These are phyloP conservation scores for Chiropotes sagulatus DNA, from an alignment of 2,797 vertebrate genomes.

Conservation along the genomic window DNA sequence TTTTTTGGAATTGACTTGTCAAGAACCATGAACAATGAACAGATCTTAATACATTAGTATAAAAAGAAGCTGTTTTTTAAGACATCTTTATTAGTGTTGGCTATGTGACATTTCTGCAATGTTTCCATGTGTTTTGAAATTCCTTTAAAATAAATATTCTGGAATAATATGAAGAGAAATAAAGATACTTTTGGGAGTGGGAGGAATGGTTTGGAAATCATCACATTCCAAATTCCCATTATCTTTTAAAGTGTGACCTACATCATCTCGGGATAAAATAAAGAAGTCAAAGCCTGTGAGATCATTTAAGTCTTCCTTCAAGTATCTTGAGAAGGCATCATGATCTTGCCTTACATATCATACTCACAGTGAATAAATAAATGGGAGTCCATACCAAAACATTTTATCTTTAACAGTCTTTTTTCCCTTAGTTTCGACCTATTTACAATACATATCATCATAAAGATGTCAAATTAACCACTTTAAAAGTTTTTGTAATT, in stretches of 20 bases:
- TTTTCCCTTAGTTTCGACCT: slow-evolving; percentile 62
- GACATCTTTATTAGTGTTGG: not conserved
- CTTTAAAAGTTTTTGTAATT: slow-evolving; percentile 75
- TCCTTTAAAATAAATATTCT: slow-evolving; percentile 19
- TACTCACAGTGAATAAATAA: not conserved
- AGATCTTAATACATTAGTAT: not conserved
- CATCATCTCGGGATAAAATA: not conserved
- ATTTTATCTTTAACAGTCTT: slow-evolving; percentile 56
- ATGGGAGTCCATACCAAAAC: not conserved
- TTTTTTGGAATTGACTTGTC: not conserved
- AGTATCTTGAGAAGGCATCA: not conserved
- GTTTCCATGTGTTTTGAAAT: slow-evolving; percentile 30
- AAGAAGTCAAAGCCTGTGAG: not conserved
- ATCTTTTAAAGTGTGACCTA: not conserved
- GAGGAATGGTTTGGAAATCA: not conserved
- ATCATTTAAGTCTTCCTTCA: not conserved
- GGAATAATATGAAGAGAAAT: slow-evolving; percentile 5
- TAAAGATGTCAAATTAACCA: slow-evolving; percentile 75
- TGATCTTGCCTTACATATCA: slow-evolving; percentile 13
- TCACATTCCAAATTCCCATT: not conserved
- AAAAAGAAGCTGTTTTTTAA: not conserved
- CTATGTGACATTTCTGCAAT: not conserved
- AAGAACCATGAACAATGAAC: not conserved
- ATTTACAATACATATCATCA: slow-evolving; percentile 58
- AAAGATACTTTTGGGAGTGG: slow-evolving; percentile 39